These are phyloP conservation scores for Theristicus caerulescens DNA, from an alignment of 2,113 vertebrate genomes.

Conservation along the genomic window DNA sequence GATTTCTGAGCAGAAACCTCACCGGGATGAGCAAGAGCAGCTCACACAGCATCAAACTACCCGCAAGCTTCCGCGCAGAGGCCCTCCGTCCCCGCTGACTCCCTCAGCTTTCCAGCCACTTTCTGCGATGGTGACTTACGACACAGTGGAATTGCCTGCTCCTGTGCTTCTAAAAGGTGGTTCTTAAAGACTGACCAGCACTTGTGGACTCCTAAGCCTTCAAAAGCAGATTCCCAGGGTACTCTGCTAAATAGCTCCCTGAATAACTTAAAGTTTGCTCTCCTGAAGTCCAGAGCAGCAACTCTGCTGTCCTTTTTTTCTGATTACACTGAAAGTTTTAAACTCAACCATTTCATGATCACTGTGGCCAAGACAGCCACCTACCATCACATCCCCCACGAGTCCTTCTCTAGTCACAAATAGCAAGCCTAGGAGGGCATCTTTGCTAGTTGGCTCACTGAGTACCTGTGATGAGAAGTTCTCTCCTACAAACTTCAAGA, in stretches of 20 bases:
- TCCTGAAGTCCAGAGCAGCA: too few species aligned
- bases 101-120: neutral
- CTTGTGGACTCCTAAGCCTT: neutral
- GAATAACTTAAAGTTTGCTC: neutral
- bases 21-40: neutral
- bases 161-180: neutral
- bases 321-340: neutral
- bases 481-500: neutral
- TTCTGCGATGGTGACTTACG: neutral
- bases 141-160: neutral
- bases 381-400: fast-evolving
- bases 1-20: neutral
- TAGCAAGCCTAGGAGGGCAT: neutral
- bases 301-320: neutral
- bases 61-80: neutral
- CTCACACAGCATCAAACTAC: neutral
- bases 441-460: neutral
- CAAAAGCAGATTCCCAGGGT: neutral
- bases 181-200: neutral
- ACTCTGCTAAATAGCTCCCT: neutral
- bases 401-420: neutral
- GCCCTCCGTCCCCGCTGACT: neutral
- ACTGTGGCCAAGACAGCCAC: neutral
- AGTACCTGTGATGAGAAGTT: neutral
- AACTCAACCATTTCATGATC: neutral